phyloP scores from a whole-genome alignment of 2,888 invertebrate genomes.

The Amorpha juglandis region DNA sequence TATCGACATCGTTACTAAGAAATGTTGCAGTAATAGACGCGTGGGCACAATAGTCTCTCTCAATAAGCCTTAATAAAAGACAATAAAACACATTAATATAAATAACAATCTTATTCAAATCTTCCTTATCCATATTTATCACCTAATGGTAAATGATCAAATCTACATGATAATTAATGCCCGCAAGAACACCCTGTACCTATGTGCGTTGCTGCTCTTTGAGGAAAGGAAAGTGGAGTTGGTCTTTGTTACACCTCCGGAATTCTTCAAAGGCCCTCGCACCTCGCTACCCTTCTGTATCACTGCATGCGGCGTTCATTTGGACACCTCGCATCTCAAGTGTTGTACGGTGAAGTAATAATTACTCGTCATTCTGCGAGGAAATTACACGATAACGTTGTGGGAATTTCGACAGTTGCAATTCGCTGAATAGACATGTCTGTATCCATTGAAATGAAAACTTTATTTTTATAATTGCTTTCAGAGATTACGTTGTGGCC shows the following conservation, averaged over 20 bases:
- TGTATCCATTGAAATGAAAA: conserved; percentile 32
- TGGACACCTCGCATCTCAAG: conserved; percentile 34
- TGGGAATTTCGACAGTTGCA: conserved; percentile 31
- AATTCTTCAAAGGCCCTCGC: neutral
- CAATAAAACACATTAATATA: too few species aligned
- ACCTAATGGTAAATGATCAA: too few species aligned
- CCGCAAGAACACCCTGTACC: too few species aligned
- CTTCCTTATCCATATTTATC: too few species aligned
- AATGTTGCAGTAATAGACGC: too few species aligned
- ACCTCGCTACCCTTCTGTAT: neutral
- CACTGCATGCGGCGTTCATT: conserved; percentile 5
- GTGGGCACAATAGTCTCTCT: too few species aligned
- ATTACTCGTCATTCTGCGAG: conserved; percentile 46
- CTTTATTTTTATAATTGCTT: conserved; percentile 27
- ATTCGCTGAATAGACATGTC: conserved; percentile 33
- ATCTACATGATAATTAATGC: too few species aligned
- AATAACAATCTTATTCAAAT: too few species aligned
- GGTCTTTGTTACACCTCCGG: neutral
- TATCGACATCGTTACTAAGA: too few species aligned
- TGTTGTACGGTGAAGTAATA: conserved; percentile 46
- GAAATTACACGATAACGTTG: conserved; percentile 19
- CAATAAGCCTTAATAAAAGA: too few species aligned
- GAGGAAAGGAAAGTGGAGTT: neutral
- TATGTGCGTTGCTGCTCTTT: too few species aligned
- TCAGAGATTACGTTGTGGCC: neutral